Evolutionary conservation across 2,113 vertebrate species (phyloP).

Genomic region (Anoplopoma fimbria): DNA sequence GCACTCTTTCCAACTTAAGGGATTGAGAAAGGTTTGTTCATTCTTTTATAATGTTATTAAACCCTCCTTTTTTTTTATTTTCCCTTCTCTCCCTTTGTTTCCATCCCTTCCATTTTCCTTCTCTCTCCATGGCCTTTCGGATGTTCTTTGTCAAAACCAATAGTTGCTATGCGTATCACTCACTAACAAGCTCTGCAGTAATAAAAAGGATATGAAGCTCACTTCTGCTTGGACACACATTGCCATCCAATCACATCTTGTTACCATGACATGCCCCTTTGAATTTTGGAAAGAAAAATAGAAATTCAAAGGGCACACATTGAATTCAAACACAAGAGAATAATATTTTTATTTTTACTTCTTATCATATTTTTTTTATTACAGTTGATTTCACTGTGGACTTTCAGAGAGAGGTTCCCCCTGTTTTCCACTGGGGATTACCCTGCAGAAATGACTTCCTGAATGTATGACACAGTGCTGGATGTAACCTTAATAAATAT

Average conservation of each 20-base stretch:
- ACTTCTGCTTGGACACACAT: constrained; percentile 60
- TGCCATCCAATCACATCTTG: constrained; percentile 61
- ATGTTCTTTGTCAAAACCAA: constrained; percentile 66
- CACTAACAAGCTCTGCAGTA: constrained; percentile 56
- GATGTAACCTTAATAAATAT: constrained; percentile 50
- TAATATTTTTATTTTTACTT: constrained; percentile 9
- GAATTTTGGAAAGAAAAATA: constrained; percentile 45
- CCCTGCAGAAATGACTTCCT: constrained; percentile 33
- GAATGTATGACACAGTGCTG: constrained; percentile 31
- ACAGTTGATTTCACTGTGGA: constrained; percentile 33
- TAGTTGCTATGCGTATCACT: constrained; percentile 45
- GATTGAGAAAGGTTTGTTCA: constrained; percentile 30
- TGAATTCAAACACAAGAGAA: constrained; percentile 52
- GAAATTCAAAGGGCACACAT: constrained; percentile 46
- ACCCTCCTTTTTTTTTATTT: background rate
- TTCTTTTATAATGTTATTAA: constrained; percentile 34
- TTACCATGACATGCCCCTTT: constrained; percentile 52
- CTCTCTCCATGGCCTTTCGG: constrained; percentile 36
- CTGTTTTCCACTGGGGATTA: constrained; percentile 43
- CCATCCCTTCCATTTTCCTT: constrained; percentile 29
- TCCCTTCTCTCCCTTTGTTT: constrained; percentile 8
- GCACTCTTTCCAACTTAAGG: constrained; percentile 43
- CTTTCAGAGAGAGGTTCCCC: constrained; percentile 23
- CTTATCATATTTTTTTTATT: constrained; percentile 21
- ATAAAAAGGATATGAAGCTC: constrained; percentile 53